phyloP scores from a whole-genome alignment of 2,797 vertebrate species.

The Loris lydekkerianus region DNA sequence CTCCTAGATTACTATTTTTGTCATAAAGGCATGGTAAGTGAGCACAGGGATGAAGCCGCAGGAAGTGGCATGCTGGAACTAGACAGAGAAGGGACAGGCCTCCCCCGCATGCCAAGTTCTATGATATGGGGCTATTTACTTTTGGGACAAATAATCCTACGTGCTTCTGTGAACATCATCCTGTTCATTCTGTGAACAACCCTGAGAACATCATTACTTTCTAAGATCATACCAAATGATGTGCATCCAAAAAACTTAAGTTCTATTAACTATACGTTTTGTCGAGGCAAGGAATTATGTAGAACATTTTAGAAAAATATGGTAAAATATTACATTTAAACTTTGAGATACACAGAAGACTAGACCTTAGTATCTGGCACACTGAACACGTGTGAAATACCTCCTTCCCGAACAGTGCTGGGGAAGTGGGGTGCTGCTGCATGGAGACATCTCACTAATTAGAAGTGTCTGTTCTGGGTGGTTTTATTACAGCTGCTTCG shows the following conservation, averaged over 20 bases:
- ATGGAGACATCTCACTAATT: conserved; percentile 45
- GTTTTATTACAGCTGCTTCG: conserved; percentile 77
- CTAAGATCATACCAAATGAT: conserved; percentile 21
- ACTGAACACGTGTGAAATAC: background rate
- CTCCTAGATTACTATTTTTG: background rate
- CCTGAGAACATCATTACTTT: background rate
- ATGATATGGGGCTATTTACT: background rate
- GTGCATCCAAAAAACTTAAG: background rate
- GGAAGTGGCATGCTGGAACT: background rate
- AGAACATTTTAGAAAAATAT: conserved; percentile 41
- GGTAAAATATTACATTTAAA: conserved; percentile 6
- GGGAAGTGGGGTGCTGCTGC: background rate
- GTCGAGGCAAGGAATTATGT: conserved; percentile 1
- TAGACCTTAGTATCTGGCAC: background rate
- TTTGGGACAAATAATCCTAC: background rate
- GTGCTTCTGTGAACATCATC: background rate
- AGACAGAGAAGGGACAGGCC: background rate
- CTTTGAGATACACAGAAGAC: background rate
- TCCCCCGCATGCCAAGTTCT: background rate
- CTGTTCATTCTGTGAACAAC: too few relatives aligned
- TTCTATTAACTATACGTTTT: background rate
- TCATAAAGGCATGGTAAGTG: background rate
- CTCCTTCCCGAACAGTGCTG: background rate
- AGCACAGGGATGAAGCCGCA: background rate
- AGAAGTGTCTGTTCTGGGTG: conserved; percentile 13